These are phyloP conservation scores for Leucozona laternaria DNA, from an alignment of 2,888 invertebrate species.

Conservation along the genomic window DNA sequence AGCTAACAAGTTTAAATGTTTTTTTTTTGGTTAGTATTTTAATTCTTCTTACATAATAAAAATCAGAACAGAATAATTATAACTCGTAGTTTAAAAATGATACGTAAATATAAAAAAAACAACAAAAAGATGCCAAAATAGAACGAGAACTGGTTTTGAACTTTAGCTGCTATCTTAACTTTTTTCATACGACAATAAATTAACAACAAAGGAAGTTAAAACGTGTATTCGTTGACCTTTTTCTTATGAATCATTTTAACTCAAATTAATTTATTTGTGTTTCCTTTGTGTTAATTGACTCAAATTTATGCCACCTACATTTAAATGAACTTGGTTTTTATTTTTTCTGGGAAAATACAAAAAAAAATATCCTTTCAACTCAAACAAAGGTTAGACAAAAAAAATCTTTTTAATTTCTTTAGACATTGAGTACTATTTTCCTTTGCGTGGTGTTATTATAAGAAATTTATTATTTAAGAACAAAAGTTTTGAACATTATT, in stretches of 20 bases:
- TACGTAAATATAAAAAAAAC: not conserved
- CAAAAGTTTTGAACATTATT: not conserved
- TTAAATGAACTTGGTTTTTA: not conserved
- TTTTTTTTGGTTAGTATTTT: not conserved
- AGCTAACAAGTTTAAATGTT: not conserved
- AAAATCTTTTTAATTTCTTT: not conserved
- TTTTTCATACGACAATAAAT: not conserved
- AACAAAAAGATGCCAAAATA: not conserved
- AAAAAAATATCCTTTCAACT: not conserved
- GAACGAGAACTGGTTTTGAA: not conserved
- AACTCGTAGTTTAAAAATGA: not conserved
- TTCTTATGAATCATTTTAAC: slow-evolving; percentile 49
- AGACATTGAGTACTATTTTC: not conserved
- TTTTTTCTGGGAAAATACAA: not conserved
- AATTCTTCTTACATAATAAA: not conserved
- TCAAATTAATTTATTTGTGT: not conserved
- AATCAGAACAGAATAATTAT: not conserved
- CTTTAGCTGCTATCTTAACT: not conserved
- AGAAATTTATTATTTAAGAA: not conserved
- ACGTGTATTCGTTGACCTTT: slow-evolving; percentile 52
- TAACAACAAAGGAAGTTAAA: not conserved
- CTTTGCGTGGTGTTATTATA: not conserved
- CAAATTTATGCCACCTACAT: not conserved
- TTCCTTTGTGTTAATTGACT: slow-evolving; percentile 4
- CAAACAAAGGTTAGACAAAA: not conserved